Conservation (phyloP, 2,113 vertebrate genomes). For the Salvelinus fontinalis region DNA sequence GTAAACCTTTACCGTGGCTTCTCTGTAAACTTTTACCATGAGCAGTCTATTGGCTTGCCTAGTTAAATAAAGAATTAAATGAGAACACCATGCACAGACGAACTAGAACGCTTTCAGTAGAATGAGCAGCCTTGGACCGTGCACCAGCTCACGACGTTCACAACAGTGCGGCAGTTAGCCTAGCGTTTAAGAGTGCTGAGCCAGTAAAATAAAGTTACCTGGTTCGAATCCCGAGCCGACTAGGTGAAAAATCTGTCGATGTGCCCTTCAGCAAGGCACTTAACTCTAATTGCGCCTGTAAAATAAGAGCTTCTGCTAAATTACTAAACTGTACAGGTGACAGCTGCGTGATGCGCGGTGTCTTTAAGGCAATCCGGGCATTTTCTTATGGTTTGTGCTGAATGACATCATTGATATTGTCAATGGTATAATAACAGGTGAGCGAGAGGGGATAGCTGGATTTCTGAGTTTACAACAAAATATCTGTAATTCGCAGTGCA, state of each 20-base stretch:
- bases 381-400: conserved; percentile 47
- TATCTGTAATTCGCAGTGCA: background rate
- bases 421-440: conserved; percentile 68
- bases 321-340: background rate
- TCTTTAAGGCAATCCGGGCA: conserved; percentile 75
- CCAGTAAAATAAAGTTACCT: too few relatives aligned
- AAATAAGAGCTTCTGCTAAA: too few relatives aligned
- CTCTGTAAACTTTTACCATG: too few relatives aligned
- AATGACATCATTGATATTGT: conserved; percentile 79
- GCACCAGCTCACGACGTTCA: background rate
- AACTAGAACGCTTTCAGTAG: background rate
- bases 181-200: too few relatives aligned
- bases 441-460: conserved; percentile 24
- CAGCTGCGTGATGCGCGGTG: conserved; percentile 2
- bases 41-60: too few relatives aligned
- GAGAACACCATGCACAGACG: too few relatives aligned
- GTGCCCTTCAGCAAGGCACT: too few relatives aligned
- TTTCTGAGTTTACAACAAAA: conserved; percentile 19
- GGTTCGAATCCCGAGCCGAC: too few relatives aligned
- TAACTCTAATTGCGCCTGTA: too few relatives aligned
- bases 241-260: too few relatives aligned
- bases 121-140: background rate
- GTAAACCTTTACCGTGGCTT: background rate
- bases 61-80: too few relatives aligned
- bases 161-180: background rate